Percentiles rank a stretch among this genome's conserved stretches.
Evolutionary conservation across 2,113 vertebrate genomes (phyloP).

Genomic region (Phocoena phocoena): DNA sequence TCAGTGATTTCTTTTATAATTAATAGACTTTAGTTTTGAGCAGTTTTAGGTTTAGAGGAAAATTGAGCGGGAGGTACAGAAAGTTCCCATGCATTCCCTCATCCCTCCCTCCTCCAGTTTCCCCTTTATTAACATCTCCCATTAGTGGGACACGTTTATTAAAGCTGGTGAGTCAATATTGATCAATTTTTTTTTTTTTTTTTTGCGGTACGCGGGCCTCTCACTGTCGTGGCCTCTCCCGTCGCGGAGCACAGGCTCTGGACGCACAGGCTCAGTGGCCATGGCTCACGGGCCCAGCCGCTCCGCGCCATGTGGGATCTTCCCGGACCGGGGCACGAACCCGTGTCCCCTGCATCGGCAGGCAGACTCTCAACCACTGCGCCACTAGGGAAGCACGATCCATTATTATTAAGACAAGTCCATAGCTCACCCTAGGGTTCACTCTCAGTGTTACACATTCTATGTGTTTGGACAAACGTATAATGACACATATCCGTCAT

Average conservation of each 20-base stretch:
- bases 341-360: rapidly evolving
- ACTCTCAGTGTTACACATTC: neutral
- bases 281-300: too few species aligned
- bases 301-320: too few species aligned
- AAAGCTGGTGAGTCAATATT: rapidly evolving
- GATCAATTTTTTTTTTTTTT: too few species aligned
- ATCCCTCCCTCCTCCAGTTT: neutral
- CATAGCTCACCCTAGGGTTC: neutral
- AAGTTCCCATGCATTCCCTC: neutral
- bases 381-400: too few species aligned
- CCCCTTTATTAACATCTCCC: neutral
- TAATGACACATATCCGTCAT: rapidly evolving
- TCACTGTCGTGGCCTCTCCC: too few species aligned
- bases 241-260: too few species aligned
- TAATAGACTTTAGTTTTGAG: neutral
- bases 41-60: neutral
- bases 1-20: neutral
- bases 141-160: rapidly evolving
- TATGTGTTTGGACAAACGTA: neutral
- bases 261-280: too few species aligned
- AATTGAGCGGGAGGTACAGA: neutral
- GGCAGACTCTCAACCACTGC: too few species aligned
- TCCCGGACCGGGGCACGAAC: too few species aligned
- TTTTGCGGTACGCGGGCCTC: too few species aligned
- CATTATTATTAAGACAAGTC: neutral